phyloP scores from a whole-genome alignment of 2,113 vertebrate genomes.

The Limanda limanda region DNA sequence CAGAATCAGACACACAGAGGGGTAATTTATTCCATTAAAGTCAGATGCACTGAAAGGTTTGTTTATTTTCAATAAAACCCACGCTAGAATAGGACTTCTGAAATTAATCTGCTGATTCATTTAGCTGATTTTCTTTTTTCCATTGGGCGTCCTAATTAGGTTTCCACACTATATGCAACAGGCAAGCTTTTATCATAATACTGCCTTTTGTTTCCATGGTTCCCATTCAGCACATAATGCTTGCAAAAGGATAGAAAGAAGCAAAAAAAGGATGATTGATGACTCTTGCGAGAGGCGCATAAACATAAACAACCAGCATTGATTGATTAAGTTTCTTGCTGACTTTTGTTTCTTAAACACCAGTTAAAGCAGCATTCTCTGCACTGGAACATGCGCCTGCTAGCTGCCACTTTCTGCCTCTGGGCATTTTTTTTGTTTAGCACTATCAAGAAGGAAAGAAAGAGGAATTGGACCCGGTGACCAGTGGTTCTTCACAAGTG shows the following conservation, averaged over 20 bases:
- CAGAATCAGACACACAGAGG: conserved; percentile 13
- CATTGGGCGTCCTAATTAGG: conserved; percentile 64
- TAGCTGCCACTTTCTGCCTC: conserved; percentile 63
- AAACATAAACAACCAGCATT: conserved; percentile 79
- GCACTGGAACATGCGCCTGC: conserved; percentile 53
- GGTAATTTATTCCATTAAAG: conserved; percentile 39
- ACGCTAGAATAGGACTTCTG: conserved; percentile 51
- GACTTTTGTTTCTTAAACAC: conserved; percentile 80
- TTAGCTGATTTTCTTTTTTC: conserved; percentile 50
- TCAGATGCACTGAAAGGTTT: conserved; percentile 48
- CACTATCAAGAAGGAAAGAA: conserved; percentile 48
- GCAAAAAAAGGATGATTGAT: conserved; percentile 75
- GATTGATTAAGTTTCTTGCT: conserved; percentile 80
- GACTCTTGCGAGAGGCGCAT: conserved; percentile 71
- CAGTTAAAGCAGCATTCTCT: conserved; percentile 68
- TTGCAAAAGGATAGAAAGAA: conserved; percentile 56
- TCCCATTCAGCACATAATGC: conserved; percentile 61
- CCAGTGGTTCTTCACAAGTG: conserved; percentile 73
- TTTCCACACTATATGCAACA: conserved; percentile 75
- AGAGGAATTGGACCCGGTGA: conserved; percentile 74
- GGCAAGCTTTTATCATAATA: conserved; percentile 68
- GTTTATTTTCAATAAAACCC: conserved; percentile 66
- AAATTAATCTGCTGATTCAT: conserved; percentile 73
- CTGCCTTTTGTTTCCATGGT: conserved; percentile 70
- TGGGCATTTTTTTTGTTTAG: conserved; percentile 60